Percentiles rank a stretch among this genome's conserved stretches.
phyloP scores from a whole-genome alignment of 2,797 vertebrate genomes.

The Hypotaenidia philippensis region DNA sequence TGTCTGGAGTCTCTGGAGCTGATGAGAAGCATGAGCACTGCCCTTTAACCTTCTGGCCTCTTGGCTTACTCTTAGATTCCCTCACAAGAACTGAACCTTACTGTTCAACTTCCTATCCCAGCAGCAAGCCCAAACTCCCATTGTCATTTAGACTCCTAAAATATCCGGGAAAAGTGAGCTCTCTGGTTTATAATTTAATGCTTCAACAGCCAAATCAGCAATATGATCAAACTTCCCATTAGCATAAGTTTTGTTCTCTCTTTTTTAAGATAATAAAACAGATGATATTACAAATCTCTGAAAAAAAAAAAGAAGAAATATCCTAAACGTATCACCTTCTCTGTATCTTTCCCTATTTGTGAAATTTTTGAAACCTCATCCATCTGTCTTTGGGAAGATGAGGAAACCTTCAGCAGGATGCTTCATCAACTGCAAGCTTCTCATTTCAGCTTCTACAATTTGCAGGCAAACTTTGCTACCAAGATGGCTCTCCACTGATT shows the following conservation, averaged over 20 bases:
- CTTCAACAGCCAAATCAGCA: not conserved
- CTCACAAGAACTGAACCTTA: conserved; percentile 38
- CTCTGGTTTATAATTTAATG: conserved; percentile 9
- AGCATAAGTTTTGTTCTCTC: not conserved
- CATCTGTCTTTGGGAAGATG: not conserved
- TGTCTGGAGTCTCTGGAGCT: conserved; percentile 21
- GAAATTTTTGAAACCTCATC: not conserved
- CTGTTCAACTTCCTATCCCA: conserved; percentile 49
- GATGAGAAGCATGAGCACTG: conserved; percentile 33
- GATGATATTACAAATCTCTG: not conserved
- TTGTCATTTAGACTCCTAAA: conserved; percentile 42
- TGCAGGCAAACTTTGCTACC: not conserved
- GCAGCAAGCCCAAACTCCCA: conserved; percentile 14
- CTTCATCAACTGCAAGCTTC: not conserved
- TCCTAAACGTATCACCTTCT: not conserved
- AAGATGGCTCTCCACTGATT: not conserved
- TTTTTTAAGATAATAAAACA: not conserved
- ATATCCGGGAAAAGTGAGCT: conserved; percentile 17
- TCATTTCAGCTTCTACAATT: not conserved
- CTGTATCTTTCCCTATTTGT: not conserved
- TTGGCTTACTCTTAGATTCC: conserved; percentile 48
- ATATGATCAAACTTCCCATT: not conserved
- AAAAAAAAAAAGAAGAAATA: not conserved
- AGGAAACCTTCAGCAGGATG: not conserved
- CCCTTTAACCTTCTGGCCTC: conserved; percentile 65